Percentiles rank a stretch among this genome's conserved stretches.
Conservation (phyloP, 2,888 invertebrate species). For the Eustalomyia histrio region DNA sequence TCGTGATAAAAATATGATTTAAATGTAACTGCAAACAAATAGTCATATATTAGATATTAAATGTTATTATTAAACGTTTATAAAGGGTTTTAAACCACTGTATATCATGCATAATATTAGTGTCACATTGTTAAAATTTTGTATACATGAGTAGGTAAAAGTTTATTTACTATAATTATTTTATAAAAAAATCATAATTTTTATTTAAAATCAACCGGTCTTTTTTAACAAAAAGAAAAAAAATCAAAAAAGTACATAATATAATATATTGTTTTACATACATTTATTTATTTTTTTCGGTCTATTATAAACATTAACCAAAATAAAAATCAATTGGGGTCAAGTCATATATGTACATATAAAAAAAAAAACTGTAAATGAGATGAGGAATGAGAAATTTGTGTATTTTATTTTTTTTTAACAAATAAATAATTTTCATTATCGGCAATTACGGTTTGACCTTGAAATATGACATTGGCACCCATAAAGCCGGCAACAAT, state of each 20-base stretch:
- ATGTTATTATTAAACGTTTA: too few species aligned
- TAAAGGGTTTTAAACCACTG: background rate
- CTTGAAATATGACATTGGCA: constrained; percentile 74
- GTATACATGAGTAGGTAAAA: background rate
- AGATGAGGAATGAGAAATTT: constrained; percentile 32
- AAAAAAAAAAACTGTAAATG: background rate
- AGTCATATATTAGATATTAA: too few species aligned
- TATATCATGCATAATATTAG: background rate
- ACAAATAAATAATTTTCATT: constrained; percentile 75
- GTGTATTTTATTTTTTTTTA: background rate
- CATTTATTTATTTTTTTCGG: constrained; percentile 60
- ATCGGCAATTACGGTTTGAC: constrained; percentile 77
- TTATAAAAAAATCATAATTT: constrained; percentile 40
- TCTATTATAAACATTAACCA: constrained; percentile 72
- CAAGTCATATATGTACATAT: constrained; percentile 20
- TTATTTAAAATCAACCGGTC: constrained; percentile 9
- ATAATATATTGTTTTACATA: constrained; percentile 41
- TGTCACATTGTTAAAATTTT: background rate
- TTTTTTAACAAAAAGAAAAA: constrained; percentile 36
- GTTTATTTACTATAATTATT: constrained; percentile 47
- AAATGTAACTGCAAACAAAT: too few species aligned
- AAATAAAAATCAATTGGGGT: constrained; percentile 62
- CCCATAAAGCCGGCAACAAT: constrained; percentile 48
- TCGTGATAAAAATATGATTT: too few species aligned
- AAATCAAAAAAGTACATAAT: too few species aligned